phyloP scores from a whole-genome alignment of 1,140 invertebrate genomes.

The Eriocheir sinensis region DNA sequence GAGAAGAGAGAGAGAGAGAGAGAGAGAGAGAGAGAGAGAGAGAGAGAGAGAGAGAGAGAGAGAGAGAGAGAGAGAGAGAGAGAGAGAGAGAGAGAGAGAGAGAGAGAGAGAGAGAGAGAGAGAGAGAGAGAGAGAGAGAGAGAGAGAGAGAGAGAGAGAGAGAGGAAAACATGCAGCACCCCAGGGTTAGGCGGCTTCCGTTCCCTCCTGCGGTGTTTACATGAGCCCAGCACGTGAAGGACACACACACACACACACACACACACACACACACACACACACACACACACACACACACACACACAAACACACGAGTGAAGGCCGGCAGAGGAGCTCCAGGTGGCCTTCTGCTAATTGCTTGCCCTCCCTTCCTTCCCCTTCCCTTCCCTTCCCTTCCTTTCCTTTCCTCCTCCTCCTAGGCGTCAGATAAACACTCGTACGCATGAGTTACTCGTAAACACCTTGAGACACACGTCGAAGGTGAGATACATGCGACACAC shows the following conservation, averaged over 20 bases:
- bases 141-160: slow-evolving; percentile 66
- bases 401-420: neutral
- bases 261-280: neutral
- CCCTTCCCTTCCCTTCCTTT: neutral
- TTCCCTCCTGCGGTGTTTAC: neutral
- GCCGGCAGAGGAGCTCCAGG: neutral
- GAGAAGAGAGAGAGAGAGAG: neutral
- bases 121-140: slow-evolving; percentile 66
- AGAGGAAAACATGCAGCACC: neutral
- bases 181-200: neutral
- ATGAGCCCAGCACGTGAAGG: slow-evolving; percentile 3
- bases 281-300: too few species aligned
- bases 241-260: neutral
- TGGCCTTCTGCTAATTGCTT: slow-evolving; percentile 16
- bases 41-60: slow-evolving; percentile 54
- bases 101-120: slow-evolving; percentile 66
- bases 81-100: slow-evolving; percentile 59
- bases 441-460: neutral
- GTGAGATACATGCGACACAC: neutral
- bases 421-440: neutral
- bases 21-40: neutral
- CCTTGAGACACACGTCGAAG: neutral
- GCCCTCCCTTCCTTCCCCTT: neutral
- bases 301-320: too few species aligned
- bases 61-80: slow-evolving; percentile 27